Conservation (phyloP, 2,113 vertebrate species). For the Salvator merianae region DNA sequence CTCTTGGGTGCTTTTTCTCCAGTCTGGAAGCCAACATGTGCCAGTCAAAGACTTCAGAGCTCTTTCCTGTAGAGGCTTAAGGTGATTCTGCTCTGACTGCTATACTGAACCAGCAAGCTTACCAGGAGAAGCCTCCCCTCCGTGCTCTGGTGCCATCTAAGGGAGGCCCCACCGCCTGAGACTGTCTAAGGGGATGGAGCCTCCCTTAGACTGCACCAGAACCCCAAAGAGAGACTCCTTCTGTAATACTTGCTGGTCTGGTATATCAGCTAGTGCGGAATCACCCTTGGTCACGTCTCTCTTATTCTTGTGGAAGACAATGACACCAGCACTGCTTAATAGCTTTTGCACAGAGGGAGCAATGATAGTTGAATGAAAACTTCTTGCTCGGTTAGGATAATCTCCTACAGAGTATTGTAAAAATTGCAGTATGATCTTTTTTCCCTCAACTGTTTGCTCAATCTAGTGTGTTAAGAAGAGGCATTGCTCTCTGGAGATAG, state of each 20-base stretch:
- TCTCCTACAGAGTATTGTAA: neutral
- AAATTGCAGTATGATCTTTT: neutral
- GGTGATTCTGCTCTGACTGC: too few relatives aligned
- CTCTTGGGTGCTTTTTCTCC: neutral
- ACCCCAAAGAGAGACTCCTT: too few relatives aligned
- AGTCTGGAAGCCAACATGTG: too few relatives aligned
- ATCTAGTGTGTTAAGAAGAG: neutral
- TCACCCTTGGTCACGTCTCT: too few relatives aligned
- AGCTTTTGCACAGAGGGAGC: neutral
- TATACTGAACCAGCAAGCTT: too few relatives aligned
- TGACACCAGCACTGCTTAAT: neutral
- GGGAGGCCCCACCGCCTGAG: too few relatives aligned
- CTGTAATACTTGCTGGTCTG: too few relatives aligned
- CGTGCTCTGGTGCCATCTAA: too few relatives aligned
- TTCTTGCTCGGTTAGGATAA: neutral
- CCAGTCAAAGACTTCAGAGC: neutral
- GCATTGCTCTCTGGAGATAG: neutral
- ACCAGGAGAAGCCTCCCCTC: too few relatives aligned
- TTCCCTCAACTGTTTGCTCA: neutral
- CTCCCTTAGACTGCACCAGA: too few relatives aligned
- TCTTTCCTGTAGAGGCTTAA: neutral
- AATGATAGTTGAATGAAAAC: neutral
- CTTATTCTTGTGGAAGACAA: constrained; percentile 9
- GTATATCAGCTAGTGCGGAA: too few relatives aligned
- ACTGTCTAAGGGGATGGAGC: too few relatives aligned